Evolutionary conservation across 2,888 invertebrate genomes (phyloP).

Genomic region (Harpagoxenus sublaevis): DNA sequence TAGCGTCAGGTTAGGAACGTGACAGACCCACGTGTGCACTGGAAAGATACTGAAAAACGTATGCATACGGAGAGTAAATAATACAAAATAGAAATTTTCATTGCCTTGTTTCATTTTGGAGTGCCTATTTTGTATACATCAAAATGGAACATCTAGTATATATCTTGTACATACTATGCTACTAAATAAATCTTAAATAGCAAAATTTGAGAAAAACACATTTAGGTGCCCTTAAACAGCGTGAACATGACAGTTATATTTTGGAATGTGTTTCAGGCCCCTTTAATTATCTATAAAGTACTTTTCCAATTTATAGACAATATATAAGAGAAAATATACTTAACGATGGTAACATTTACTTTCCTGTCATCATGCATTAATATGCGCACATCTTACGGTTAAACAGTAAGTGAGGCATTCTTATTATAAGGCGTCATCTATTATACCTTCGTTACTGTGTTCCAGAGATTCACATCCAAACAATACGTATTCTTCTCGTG

Average conservation of each 20-base stretch:
- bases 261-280: slow-evolving; percentile 64
- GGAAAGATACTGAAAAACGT: too few species aligned
- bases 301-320: slow-evolving; percentile 77
- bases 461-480: slow-evolving; percentile 85
- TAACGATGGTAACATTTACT: slow-evolving; percentile 80
- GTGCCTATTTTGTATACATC: neutral
- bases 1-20: too few species aligned
- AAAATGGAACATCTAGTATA: slow-evolving; percentile 43
- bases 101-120: neutral
- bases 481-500: slow-evolving; percentile 85
- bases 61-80: too few species aligned
- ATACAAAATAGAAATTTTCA: neutral
- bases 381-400: slow-evolving; percentile 46
- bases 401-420: slow-evolving; percentile 59
- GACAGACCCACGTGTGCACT: too few species aligned
- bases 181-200: slow-evolving; percentile 45
- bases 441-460: slow-evolving; percentile 70
- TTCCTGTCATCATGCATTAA: slow-evolving; percentile 72
- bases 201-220: slow-evolving; percentile 31
- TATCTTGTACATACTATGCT: slow-evolving; percentile 39
- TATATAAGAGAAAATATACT: slow-evolving; percentile 82
- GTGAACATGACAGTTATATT: slow-evolving; percentile 50
- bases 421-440: slow-evolving; percentile 59
- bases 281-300: slow-evolving; percentile 64
- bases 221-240: slow-evolving; percentile 54